Evolutionary conservation across 2,797 vertebrate genomes (phyloP), one percentile per base, ranked within the genome.

Genomic region (Dicrostonyx torquatus): DNA sequence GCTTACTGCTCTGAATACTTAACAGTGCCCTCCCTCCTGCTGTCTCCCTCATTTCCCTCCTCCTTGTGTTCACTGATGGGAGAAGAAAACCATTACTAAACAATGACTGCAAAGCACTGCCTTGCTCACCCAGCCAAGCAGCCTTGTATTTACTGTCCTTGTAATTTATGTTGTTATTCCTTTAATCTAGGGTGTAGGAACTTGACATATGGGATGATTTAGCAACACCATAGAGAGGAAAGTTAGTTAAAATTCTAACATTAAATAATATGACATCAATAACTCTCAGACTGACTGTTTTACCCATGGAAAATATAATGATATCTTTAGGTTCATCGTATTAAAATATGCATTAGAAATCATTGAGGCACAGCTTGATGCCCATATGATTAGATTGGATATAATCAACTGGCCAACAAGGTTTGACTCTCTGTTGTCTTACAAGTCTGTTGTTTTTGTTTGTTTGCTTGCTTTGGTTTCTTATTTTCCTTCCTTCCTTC

Each of bases 161-260:
- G 75, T 84, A 92, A 95, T 95, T 94, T 87, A 93, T 89, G 60
- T 87, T 93, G 64, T 77, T 94, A 87, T 91, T 96, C 96, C 48
- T 58, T 91, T 94, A 93, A 89, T 90, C 48, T 82, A 58, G n/a
- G 22, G 70, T 80, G 43, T 68, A 78, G 14, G 34, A 43, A 60
- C n/a, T 80, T 89, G 89, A 95, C 68, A 78, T 80, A 84, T 45
- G 12, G 5, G 43, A 37, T 91, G n/a, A 89, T 95, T 96, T 95
- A 83, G 26, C 89, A 70, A 89, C 58, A 80, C 50, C 6, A 62
- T 29, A 31, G 66, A 58, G 62, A 86, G 94, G 94, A 87, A 77
- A 88, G 62, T 79, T 92, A 83, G 50, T 53, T 85, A 87, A 34
- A 94, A 12, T 84, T 76, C 53, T 88, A 43, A 93, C 6, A 43